A percentile compares a stretch with the other conserved stretches of the same genome.
These are phyloP conservation scores for Ernsta delagoae DNA, from an alignment of 2,888 invertebrate species.

Conservation along the genomic window DNA sequence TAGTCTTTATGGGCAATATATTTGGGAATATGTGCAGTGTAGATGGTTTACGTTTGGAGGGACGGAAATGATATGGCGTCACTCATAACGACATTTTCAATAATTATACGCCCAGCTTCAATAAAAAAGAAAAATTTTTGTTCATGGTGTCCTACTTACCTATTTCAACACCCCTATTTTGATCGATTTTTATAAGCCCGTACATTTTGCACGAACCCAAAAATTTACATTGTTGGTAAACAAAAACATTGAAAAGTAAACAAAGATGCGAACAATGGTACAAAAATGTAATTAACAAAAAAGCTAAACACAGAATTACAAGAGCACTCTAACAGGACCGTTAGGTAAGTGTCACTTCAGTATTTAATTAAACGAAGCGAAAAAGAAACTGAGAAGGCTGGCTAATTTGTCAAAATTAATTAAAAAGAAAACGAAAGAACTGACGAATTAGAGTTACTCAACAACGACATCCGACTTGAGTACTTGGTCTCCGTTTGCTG, in stretches of 20 bases:
- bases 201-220: not conserved
- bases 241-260: not conserved
- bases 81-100: too few species aligned
- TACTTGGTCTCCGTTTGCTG: conserved; percentile 54
- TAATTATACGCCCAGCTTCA: too few species aligned
- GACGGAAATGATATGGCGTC: not conserved
- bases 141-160: too few species aligned
- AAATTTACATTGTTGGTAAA: not conserved
- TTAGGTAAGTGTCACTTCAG: conserved; percentile 77
- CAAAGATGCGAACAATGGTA: conserved; percentile 3
- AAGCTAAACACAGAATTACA: conserved; percentile 57
- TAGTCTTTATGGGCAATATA: conserved; percentile 15
- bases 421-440: conserved; percentile 78
- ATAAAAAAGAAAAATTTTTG: too few species aligned
- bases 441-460: conserved; percentile 70
- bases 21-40: conserved; percentile 2
- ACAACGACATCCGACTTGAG: conserved; percentile 68
- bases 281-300: conserved; percentile 59
- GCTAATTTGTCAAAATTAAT: conserved; percentile 85
- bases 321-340: conserved; percentile 61
- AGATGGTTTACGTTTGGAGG: not conserved
- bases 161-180: too few species aligned
- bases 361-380: conserved; percentile 82
- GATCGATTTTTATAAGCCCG: too few species aligned
- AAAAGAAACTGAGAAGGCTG: conserved; percentile 77